Evolutionary conservation across 2,888 invertebrate genomes (phyloP).

Genomic region (Agriopis marginaria): DNA sequence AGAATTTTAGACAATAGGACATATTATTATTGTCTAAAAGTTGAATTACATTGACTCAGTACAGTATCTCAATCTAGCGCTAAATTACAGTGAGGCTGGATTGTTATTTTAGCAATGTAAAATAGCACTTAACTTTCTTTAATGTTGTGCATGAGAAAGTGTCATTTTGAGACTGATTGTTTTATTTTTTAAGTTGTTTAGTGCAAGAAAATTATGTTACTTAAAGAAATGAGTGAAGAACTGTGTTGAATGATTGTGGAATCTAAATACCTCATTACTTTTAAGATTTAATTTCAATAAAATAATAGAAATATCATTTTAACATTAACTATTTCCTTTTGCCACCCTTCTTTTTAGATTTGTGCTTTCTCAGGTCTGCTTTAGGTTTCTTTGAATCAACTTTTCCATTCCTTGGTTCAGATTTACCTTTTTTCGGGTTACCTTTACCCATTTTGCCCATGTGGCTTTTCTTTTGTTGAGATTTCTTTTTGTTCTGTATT

Average conservation of each 20-base stretch:
- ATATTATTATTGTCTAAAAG: neutral
- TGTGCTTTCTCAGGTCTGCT: conserved; percentile 57
- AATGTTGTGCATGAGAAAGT: neutral
- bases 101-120: neutral
- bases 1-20: too few species aligned
- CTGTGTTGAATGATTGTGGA: conserved; percentile 21
- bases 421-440: conserved; percentile 55
- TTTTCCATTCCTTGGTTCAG: conserved; percentile 54
- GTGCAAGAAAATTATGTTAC: conserved; percentile 15
- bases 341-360: conserved; percentile 51
- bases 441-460: conserved; percentile 49
- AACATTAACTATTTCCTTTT: conserved; percentile 70
- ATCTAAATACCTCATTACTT: conserved; percentile 29
- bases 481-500: conserved; percentile 89
- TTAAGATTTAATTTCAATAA: conserved; percentile 27
- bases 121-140: neutral
- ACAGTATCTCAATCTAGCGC: too few species aligned
- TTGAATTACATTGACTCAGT: too few species aligned
- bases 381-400: conserved; percentile 27
- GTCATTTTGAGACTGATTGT: neutral
- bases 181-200: conserved; percentile 4
- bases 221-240: conserved; percentile 2
- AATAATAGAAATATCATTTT: neutral
- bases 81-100: too few species aligned
- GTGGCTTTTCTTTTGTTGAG: conserved; percentile 74